These are phyloP conservation scores for Helicoverpa zea DNA, from an alignment of 1,140 invertebrate species.

Conservation along the genomic window DNA sequence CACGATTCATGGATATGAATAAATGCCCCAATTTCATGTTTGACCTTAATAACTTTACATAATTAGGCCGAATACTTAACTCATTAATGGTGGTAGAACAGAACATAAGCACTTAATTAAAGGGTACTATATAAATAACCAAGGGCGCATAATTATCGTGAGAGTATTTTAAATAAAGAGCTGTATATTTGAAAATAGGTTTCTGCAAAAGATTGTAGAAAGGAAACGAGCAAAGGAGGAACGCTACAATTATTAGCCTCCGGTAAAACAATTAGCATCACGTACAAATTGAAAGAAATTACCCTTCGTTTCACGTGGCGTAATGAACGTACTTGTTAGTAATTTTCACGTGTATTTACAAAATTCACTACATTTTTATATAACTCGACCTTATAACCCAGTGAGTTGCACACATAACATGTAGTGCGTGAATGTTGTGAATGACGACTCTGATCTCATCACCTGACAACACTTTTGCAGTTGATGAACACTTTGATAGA, in stretches of 20 bases:
- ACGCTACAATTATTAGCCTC: constrained; percentile 16
- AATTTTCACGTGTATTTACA: constrained; percentile 48
- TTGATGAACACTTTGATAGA: constrained; percentile 45
- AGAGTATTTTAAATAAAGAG: background rate
- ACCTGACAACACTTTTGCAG: constrained; percentile 36
- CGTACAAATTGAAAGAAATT: constrained; percentile 24
- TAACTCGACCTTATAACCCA: constrained; percentile 60
- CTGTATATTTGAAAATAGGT: background rate
- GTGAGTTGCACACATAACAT: constrained; percentile 63
- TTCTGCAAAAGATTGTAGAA: background rate
- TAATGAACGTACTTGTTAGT: constrained; percentile 10
- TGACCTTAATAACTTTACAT: too few relatives aligned
- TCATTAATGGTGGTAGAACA: too few relatives aligned
- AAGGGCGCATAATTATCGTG: too few relatives aligned
- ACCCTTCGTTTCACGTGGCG: background rate
- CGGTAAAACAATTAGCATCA: constrained; percentile 30
- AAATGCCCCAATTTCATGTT: too few relatives aligned
- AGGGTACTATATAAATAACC: too few relatives aligned
- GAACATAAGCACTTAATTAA: too few relatives aligned
- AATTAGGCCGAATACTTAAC: too few relatives aligned
- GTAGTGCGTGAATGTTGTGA: constrained; percentile 77
- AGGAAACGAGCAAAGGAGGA: background rate
- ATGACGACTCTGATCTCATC: constrained; percentile 65
- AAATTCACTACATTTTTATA: constrained; percentile 55
- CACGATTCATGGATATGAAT: background rate